Base-by-base conservation (phyloP, 2,888 invertebrate species). In the Imbricaverruca yamaguchii region DNA sequence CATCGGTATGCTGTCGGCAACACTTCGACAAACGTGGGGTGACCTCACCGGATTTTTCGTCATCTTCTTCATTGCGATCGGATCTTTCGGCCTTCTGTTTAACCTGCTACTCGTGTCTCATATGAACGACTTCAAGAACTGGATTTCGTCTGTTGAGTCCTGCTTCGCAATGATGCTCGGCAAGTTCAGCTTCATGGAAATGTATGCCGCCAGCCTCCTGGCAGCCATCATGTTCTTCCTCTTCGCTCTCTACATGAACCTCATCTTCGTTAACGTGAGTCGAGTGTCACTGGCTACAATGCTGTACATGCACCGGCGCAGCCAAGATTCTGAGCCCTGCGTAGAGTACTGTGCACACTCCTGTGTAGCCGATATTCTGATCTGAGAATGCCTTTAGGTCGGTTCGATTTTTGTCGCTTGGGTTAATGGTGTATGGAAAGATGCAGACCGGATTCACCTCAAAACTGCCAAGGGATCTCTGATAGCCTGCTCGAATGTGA, bases 111-210 rank as follows among this genome's bases (percentile, higher is more conserved):
- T 87, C 63, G 85, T 85, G 61, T 80, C 85, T 39, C 83, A 84
- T 15, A 81, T 86, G 74, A 80, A 83, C 25, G 82, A 85, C 25
- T 85, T 84, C 80, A 85, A 86, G 69, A 86, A 85, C 65, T 86
- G 88, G 82, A 81, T 87, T 55, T 85, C 85, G 6, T 85, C 88
- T 0, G 85, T 87, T 9, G 87, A 88, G 83, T 86, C 88, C 25
- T 86, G 87, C 82, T 89, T 89, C 83, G 86, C 87, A 57, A 87
- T 88, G 84, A 86, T 88, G 53, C 86, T 88, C n/a, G 88, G 88
- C 25, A 86, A 86, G 82, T 88, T 89, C 83, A 87, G 88, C 83
- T 89, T 88, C 83, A 84, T 86, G 21, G 87, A 82, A 18, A 85
- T 86, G 82, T 83, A 84, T 63, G 81, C 82, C 55, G 85, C 84